Evolutionary conservation across 1,140 invertebrate genomes (phyloP).

Genomic region (Globodera ellingtonae): DNA sequence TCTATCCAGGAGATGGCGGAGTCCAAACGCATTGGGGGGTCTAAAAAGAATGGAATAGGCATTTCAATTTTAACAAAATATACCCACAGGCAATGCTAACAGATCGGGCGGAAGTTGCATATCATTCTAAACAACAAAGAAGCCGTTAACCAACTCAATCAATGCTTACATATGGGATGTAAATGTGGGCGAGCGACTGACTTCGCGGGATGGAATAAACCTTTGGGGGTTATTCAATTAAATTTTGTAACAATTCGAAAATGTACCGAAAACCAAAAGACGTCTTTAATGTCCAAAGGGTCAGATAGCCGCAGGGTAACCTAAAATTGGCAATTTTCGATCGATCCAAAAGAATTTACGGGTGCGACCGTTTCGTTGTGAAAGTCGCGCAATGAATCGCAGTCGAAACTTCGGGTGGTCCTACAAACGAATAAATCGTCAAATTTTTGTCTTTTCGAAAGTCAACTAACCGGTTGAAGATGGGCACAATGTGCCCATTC

Average conservation of each 20-base stretch:
- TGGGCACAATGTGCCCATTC: constrained; percentile 59
- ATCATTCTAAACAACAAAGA: constrained; percentile 50
- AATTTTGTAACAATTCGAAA: constrained; percentile 16
- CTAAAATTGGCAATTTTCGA: not conserved
- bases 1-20: not conserved
- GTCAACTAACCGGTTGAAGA: constrained; percentile 52
- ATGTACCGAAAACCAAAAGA: constrained; percentile 61
- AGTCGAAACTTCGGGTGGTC: constrained; percentile 47
- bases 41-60: constrained; percentile 32
- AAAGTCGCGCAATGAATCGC: constrained; percentile 59
- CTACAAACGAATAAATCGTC: constrained; percentile 23
- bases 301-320: constrained; percentile 51
- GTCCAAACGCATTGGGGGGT: constrained; percentile 50
- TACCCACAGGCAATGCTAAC: constrained; percentile 43
- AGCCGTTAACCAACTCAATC: not conserved
- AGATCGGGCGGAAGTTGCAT: constrained; percentile 56
- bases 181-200: constrained; percentile 49
- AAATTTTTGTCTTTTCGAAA: not conserved
- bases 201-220: constrained; percentile 47
- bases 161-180: constrained; percentile 29
- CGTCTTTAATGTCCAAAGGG: constrained; percentile 58
- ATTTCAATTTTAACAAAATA: constrained; percentile 21
- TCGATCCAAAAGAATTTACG: not conserved
- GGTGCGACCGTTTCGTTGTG: constrained; percentile 55
- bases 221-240: constrained; percentile 5